phyloP scores from a whole-genome alignment of 2,797 vertebrate species.

The Dicrostonyx torquatus region DNA sequence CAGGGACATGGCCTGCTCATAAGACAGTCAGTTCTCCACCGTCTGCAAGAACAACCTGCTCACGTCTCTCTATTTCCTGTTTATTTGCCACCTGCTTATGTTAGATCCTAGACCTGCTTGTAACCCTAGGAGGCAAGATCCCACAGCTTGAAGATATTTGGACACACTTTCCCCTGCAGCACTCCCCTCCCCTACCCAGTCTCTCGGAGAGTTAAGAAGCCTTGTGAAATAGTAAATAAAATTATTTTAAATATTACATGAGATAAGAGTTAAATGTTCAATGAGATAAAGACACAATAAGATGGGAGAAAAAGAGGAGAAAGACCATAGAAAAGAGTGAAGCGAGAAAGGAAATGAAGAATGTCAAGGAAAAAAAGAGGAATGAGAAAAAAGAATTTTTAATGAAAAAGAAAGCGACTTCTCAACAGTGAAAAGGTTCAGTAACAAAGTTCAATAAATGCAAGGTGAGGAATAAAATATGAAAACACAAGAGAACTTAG shows the following conservation, averaged over 20 bases:
- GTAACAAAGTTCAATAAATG: too few species aligned
- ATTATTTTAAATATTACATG: not conserved
- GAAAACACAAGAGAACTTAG: not conserved
- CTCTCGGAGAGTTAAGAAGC: not conserved
- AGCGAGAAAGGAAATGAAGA: not conserved
- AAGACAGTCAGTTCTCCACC: slow-evolving; percentile 13
- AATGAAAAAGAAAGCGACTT: not conserved
- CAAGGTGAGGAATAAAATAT: not conserved
- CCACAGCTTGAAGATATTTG: not conserved
- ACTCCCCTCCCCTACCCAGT: too few species aligned
- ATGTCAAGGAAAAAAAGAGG: not conserved
- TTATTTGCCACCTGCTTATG: slow-evolving; percentile 22
- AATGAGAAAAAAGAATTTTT: not conserved
- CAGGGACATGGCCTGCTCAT: fast-evolving
- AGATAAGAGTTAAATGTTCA: not conserved
- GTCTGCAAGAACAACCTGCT: not conserved
- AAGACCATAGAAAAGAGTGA: not conserved
- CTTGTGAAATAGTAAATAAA: not conserved
- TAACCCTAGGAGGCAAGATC: not conserved
- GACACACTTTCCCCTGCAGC: not conserved
- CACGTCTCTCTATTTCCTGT: not conserved
- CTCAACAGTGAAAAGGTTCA: not conserved
- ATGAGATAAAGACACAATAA: not conserved
- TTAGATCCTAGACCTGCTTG: not conserved
- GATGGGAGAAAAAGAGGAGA: not conserved